Percentiles rank a stretch among this genome's conserved stretches.
Conservation (phyloP, 2,888 invertebrate genomes). For the Slavum lentiscoides region DNA sequence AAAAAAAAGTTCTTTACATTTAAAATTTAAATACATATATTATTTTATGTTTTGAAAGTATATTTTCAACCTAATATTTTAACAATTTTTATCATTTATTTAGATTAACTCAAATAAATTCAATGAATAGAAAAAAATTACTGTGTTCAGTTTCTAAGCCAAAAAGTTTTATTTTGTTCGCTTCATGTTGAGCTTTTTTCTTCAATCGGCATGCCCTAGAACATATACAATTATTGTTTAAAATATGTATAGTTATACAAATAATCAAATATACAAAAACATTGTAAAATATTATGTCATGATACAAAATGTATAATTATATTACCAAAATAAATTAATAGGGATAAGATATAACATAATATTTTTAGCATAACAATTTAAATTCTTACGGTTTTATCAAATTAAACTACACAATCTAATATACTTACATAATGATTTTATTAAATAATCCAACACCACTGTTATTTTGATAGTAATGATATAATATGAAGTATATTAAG, state of each 20-base stretch:
- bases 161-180: constrained; percentile 92
- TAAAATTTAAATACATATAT: neutral
- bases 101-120: neutral
- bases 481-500: too few species aligned
- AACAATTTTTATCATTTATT: neutral
- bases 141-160: constrained; percentile 94
- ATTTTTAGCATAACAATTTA: too few species aligned
- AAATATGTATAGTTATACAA: neutral
- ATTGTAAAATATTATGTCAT: neutral
- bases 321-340: too few species aligned
- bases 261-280: neutral
- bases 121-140: constrained; percentile 63
- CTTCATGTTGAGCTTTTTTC: constrained; percentile 99
- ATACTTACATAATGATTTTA: too few species aligned
- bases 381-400: too few species aligned
- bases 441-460: too few species aligned
- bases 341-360: too few species aligned
- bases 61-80: constrained; percentile 2
- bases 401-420: too few species aligned
- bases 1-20: constrained; percentile 56
- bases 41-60: neutral
- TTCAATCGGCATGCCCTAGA: constrained; percentile 89
- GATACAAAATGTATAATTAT: too few species aligned
- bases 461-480: too few species aligned
- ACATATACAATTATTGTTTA: constrained; percentile 29